Base-by-base conservation (phyloP, 2,888 invertebrate species). In the Taphrorychus bicolor region DNA sequence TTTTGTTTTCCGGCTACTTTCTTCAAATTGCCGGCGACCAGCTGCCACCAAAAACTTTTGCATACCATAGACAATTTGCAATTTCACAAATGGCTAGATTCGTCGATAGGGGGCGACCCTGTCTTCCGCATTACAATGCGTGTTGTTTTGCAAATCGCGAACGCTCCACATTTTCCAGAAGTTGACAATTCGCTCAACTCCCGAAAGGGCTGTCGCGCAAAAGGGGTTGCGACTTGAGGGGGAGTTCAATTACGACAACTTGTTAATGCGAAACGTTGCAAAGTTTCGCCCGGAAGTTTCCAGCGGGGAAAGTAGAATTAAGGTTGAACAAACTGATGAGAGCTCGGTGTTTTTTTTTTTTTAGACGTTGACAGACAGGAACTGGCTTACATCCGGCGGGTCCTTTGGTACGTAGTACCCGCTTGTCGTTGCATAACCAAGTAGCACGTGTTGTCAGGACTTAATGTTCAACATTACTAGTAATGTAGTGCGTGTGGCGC, bases 141-240 rank as follows among this genome's bases (percentile, higher is more conserved):
- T 32, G 9, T 32, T 32, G 11, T 32, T 32, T 7, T 32, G 74
- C 73, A 74, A 76, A 73, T 74, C 74, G 70, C 53, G 72, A 74
- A 72, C 76, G 73, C 75, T 70, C 71, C 52, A 5, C 21, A 2
- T 11, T 32, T 32, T 32, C 32, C 5, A 11, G 11, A 32, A 32
- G 23, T 58, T 24, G 59, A 66, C 66, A 59, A 66, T 65, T 59
- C 57, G 53, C 64, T 51, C 57, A 64, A 58, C 23, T 23, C 45
- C 32, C 54, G 57, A 52, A 17, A 41, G 60, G 23, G 54, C 51
- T 14, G 18, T 48, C 16, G 52, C 58, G 23, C n/a, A 77, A 77
- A 78, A 80, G 79, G 80, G 81, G 80, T 80, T 80, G 80, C 72
- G 79, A 82, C 82, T 82, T 82, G 82, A n/a, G n/a, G 81, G 81